Base-by-base conservation (phyloP, 2,797 vertebrate species). In the Neomorphus geoffroyi region DNA sequence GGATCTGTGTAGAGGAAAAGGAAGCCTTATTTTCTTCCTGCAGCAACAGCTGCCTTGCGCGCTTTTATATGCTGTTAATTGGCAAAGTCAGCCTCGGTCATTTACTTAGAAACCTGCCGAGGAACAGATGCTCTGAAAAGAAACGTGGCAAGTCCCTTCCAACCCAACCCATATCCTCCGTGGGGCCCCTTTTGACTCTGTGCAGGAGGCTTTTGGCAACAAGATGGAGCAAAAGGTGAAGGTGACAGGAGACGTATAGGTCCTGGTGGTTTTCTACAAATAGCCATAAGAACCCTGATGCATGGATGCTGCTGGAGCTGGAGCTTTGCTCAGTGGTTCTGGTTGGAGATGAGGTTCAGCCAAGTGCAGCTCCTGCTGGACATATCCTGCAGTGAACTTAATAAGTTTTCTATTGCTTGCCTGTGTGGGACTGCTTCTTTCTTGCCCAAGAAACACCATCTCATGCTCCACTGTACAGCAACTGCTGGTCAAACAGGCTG, bases 81-180 rank as follows among this genome's bases (percentile, higher is more conserved):
- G 79, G 45, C 79, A 81, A 75, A 81, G 82, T 80, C 58, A 78
- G n/a, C 77, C 67, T 30, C 74, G 80, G 83, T 50, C 82, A 62
- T 92, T 91, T 62, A 72, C 80, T 90, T 56, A 6, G 3, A 72
- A 83, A 69, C 35, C 80, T 73, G 65, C 70, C 0, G 11, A 43
- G 74, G 60, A 90, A n/a, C 80, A 94, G 85, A 90, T 71, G 51
- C 73, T 81, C 41, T 0, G 0, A 19, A 10, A 27, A 51, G 39
- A 64, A 93, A 86, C 0, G 1, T 17, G 35, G 66, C 18, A 56
- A 74, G 66, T 56, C 78, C 33, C 39, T 41, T 41, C 39, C 39
- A 41, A 41, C 39, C 39, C 39, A 41, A 41, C 10, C 39, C 39
- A 41, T 41, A 41, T 41, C 39, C 39, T 64, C 62, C 0, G 0